Evolutionary conservation across 2,113 vertebrate species (phyloP), one percentile per base, ranked within the genome.

Genomic region (Mormyrus iriodes): DNA sequence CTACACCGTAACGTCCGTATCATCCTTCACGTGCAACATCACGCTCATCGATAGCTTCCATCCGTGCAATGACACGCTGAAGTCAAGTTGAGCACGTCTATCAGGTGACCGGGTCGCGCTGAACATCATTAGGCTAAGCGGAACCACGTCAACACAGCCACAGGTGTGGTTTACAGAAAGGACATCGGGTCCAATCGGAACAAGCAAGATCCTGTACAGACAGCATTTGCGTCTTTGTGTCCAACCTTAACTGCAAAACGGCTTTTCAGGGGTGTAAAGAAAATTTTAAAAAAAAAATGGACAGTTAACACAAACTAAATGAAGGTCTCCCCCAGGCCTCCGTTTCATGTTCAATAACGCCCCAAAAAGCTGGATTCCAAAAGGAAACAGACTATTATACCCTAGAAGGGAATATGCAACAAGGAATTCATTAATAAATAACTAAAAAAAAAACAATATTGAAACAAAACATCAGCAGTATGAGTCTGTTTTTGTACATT

Each of bases 291-390:
- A 35, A 61, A 13, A 51, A 15, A 53, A 95, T 91, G 42, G 19
- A 95, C 95, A 94, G 95, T 91, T 92, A 91, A 94, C 92, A 94
- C 49, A 93, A 91, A 93, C 92, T 93, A 94, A 86, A 91, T 91
- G 92, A 42, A 92, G 90, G 21, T 93, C 91, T 51, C 35, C 42
- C 12, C 48, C 39, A 46, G 10, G 10, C 3, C 44, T 21, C 79
- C 51, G 58, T 42, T 69, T 87, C 10, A 42, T 65, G 91, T 42
- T 15, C 93, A 91, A 92, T 53, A 91, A 92, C 88, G 21, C 8
- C 83, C 87, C 93, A 90, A 90, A 90, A 93, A 92, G 92, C 92
- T 92, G 93, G 94, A 93, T 91, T 89, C 90, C 42, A 58, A 52
- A 83, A 52, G 21, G 27, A 86, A 86, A 53, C 13, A 35, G 49